Conservation (phyloP, 2,113 vertebrate genomes). For the Rana temporaria region DNA sequence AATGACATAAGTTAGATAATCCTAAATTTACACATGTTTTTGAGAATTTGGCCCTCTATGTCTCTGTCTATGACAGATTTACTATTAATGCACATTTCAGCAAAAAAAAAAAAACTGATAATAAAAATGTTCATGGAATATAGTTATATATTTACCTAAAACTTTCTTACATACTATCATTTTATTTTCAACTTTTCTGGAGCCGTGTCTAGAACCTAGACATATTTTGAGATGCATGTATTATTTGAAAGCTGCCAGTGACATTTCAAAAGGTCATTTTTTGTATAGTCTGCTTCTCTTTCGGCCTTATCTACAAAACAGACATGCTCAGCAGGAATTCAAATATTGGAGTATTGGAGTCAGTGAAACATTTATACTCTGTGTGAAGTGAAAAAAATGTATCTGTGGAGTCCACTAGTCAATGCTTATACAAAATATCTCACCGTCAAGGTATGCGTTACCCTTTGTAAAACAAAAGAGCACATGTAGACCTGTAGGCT, state of each 20-base stretch:
- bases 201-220: neutral
- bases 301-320: conserved; percentile 37
- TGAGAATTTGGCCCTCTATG: too few species aligned
- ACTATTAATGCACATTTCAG: too few species aligned
- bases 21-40: too few species aligned
- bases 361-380: neutral
- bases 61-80: too few species aligned
- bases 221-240: conserved; percentile 16
- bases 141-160: neutral
- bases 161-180: neutral
- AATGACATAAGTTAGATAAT: too few species aligned
- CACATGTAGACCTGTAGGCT: neutral
- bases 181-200: neutral
- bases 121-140: too few species aligned
- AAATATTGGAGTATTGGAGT: neutral
- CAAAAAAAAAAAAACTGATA: too few species aligned
- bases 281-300: conserved; percentile 43
- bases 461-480: neutral
- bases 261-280: conserved; percentile 50
- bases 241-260: conserved; percentile 46
- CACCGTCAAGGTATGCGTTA: neutral
- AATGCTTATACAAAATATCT: neutral
- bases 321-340: neutral
- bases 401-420: neutral
- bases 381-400: neutral